Percentiles rank a stretch among this genome's conserved stretches.
phyloP scores from a whole-genome alignment of 1,140 invertebrate species.

The Reticulitermes speratus region DNA sequence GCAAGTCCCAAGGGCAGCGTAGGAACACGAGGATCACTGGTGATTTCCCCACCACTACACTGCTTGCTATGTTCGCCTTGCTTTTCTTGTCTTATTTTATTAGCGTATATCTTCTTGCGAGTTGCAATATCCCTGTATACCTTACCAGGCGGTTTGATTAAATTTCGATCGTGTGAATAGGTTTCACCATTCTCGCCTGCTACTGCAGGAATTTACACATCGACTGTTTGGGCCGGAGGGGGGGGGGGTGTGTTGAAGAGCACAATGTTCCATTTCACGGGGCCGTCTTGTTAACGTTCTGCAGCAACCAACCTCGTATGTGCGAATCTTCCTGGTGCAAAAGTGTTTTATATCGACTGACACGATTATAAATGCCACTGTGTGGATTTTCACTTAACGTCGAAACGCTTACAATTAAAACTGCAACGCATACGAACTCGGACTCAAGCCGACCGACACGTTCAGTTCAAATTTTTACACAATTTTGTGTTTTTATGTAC shows the following conservation, averaged over 20 bases:
- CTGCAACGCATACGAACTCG: too few relatives aligned
- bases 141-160: slow-evolving; percentile 7
- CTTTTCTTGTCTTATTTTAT: slow-evolving; percentile 10
- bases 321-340: background rate
- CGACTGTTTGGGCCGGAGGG: background rate
- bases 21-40: background rate
- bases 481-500: too few relatives aligned
- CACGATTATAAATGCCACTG: too few relatives aligned
- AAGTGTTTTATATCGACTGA: background rate
- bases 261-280: slow-evolving; percentile 15
- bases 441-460: too few relatives aligned
- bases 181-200: background rate
- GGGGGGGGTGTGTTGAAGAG: background rate
- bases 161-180: slow-evolving; percentile 19
- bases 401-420: too few relatives aligned
- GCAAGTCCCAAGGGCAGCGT: too few relatives aligned
- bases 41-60: background rate
- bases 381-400: too few relatives aligned
- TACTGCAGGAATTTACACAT: slow-evolving; percentile 2
- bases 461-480: too few relatives aligned
- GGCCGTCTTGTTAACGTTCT: slow-evolving; percentile 4
- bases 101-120: background rate
- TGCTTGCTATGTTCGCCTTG: background rate
- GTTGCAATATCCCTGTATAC: background rate
- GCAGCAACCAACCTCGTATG: background rate